Base-by-base conservation (phyloP, 2,797 vertebrate species). In the Leptoclinus maculatus region DNA sequence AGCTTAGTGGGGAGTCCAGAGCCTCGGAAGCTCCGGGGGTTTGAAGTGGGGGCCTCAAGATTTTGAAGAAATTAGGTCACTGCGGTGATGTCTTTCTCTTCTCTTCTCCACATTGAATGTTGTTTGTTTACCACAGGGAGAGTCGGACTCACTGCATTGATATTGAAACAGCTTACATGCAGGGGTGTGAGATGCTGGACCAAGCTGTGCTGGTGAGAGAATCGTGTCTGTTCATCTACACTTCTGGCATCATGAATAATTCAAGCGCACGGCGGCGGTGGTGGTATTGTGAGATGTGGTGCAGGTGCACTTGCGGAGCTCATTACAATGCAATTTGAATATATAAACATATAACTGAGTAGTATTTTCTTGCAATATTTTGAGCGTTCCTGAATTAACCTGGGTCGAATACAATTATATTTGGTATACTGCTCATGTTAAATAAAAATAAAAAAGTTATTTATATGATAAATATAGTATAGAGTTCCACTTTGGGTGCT, bases 111-210 rank as follows among this genome's bases (percentile, higher is more conserved):
- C 69, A 4, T 23, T 60, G 34, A 68, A 36, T 29, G 59, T 36
- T 66, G 41, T 70, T 72, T 66, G 85, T 69, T 60, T 51, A 57
- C 43, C 0, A 2, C 90, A 99, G 98, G 88, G 97, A 98, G 91
- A 96, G 96, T 90, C 94, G 97, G 13, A 96, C 96, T 0, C 97
- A 99, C 92, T 99, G 97, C 92, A 97, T 99, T 32, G 97, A 99
- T 85, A 97, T 98, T 38, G 97, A 99, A 91, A 98, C 97, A 0
- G 97, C 98, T 0, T 98, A 98, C 57, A 91, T 96, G 79, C 97
- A 97, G 87, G 97, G 97, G 54, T 99, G 97, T 79, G 96, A 98
- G 93, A 96, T 97, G 86, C 89, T 99, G 94, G 97, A 99, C 93
- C 97, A 98, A 88, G 96, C 97, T 0, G 97, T 98, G 67, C 93